Base-by-base conservation (phyloP, 2,888 invertebrate species). In the Drosophila trichaetosa region DNA sequence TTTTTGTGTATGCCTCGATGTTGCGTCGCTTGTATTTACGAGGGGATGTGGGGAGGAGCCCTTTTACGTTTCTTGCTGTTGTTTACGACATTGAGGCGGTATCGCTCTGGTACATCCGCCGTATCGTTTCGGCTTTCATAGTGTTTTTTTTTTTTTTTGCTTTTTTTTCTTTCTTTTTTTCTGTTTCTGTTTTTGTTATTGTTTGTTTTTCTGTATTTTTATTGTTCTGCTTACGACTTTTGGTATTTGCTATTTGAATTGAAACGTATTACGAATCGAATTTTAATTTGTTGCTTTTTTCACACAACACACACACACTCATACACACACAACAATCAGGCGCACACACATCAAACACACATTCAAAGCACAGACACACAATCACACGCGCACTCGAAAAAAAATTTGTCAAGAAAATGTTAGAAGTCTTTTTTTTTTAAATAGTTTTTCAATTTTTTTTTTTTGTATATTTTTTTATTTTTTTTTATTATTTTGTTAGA, bases 71-170 rank as follows among this genome's bases (percentile, higher is more conserved):
- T 79, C 48, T 63, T 69, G 34, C 64, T 64, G 51, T 78, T 76
- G 78, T 79, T 79, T 80, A 79, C 79, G 80, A 79, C 79, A 79
- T 80, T 80, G 69, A 80, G 66, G 79, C 80, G 79, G 76, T 80
- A 53, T 49, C 58, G 76, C 80, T 63, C 62, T 72, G 68, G 65
- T 38, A 67, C 72, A 81, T 81, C 82, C 82, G 78, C 81, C 79
- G 78, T 73, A 78, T 73, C 79, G 74, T 80, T 73, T 76, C 76
- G 78, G 67, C 80, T 68, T 76, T 78, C 78, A 78, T 77, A 79
- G 58, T 79, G 52, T 52, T 61, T 61, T 16, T 24, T 61, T 54
- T 58, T 42, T 31, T 33, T 42, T 61, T 24, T 24, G 24, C 24
- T 24, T 24, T 49, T 42, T 31, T 48, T 46, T 24, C 27, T 38